Evolutionary conservation across 2,888 invertebrate species (phyloP).

Genomic region (Pandemis corylana): DNA sequence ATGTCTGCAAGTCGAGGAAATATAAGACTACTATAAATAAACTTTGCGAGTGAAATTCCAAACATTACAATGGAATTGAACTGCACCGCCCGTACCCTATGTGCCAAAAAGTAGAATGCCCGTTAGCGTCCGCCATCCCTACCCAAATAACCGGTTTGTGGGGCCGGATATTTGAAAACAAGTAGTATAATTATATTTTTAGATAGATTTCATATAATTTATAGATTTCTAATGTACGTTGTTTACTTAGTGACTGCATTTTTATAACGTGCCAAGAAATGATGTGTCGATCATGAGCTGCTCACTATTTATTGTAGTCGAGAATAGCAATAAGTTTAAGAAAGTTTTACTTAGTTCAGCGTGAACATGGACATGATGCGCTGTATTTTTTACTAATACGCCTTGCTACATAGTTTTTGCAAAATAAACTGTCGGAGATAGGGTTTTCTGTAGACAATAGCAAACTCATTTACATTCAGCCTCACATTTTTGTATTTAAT

Average conservation of each 20-base stretch:
- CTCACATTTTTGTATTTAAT: slow-evolving; percentile 1
- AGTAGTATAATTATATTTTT: slow-evolving; percentile 41
- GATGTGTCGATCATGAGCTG: background rate
- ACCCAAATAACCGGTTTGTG: background rate
- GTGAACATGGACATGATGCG: background rate
- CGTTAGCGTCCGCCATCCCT: background rate
- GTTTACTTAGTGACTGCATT: slow-evolving; percentile 20
- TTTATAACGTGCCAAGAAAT: slow-evolving; percentile 7
- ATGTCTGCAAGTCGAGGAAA: background rate
- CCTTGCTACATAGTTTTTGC: background rate
- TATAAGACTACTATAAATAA: background rate
- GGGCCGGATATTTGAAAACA: background rate
- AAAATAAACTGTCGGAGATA: background rate
- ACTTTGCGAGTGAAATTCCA: slow-evolving; percentile 12
- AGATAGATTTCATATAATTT: slow-evolving; percentile 46
- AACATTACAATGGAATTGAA: slow-evolving; percentile 9
- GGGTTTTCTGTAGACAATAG: slow-evolving; percentile 2
- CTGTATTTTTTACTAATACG: background rate
- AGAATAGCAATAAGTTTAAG: slow-evolving; percentile 9
- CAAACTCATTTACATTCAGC: background rate
- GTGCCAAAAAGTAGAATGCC: slow-evolving; percentile 19
- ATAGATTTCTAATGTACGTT: slow-evolving; percentile 35
- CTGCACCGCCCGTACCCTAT: background rate
- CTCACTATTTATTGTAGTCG: slow-evolving; percentile 16
- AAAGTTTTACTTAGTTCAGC: slow-evolving; percentile 9